Conservation (phyloP, 2,113 vertebrate genomes). For the Phaetusa simplex region DNA sequence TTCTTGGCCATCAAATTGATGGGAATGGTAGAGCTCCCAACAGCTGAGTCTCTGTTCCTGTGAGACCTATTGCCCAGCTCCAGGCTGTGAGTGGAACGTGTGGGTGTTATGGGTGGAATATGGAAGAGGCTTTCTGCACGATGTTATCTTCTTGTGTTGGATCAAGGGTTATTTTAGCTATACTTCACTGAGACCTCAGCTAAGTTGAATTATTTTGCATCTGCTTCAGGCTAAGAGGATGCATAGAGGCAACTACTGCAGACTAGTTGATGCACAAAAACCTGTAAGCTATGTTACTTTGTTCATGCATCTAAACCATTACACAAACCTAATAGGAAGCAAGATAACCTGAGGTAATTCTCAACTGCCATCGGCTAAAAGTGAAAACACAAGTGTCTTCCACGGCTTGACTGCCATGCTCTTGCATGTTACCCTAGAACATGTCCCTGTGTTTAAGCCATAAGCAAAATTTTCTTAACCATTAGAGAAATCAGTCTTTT, state of each 20-base stretch:
- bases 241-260: not conserved
- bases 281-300: not conserved
- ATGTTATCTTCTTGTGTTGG: not conserved
- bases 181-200: not conserved
- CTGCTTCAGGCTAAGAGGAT: not conserved
- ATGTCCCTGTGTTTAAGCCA: not conserved
- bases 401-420: fast-evolving
- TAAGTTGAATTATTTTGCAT: not conserved
- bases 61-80: not conserved
- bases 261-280: not conserved
- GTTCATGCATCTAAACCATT: not conserved
- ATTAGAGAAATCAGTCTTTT: not conserved
- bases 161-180: not conserved
- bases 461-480: not conserved
- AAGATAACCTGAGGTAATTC: not conserved
- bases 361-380: not conserved
- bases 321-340: not conserved
- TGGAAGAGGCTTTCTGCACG: not conserved
- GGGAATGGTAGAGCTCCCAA: not conserved
- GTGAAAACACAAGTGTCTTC: not conserved
- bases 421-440: not conserved
- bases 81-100: not conserved
- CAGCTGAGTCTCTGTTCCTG: not conserved
- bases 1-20: not conserved
- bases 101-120: not conserved